Evolutionary conservation across 2,888 invertebrate genomes (phyloP).

Genomic region (Eurytoma californica): DNA sequence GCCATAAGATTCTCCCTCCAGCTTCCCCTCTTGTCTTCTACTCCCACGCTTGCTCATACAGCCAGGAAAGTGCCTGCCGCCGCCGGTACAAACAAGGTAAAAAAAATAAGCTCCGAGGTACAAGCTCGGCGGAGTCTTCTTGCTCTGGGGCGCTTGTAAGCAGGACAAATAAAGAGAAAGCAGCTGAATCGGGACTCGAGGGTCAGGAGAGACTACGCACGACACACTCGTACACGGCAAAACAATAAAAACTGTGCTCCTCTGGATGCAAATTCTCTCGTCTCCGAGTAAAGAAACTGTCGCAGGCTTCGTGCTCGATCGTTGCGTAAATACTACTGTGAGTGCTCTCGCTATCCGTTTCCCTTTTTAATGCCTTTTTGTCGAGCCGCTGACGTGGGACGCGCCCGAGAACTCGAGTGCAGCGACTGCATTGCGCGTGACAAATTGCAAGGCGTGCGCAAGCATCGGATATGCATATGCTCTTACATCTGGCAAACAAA

Average conservation of each 20-base stretch:
- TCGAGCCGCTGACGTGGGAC: constrained; percentile 4
- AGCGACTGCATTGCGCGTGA: constrained; percentile 36
- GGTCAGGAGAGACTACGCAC: not conserved
- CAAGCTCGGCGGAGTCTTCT: not conserved
- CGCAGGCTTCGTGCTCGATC: not conserved
- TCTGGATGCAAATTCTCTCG: constrained; percentile 20
- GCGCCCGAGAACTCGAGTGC: constrained; percentile 20
- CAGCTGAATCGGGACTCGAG: constrained; percentile 14
- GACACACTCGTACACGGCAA: not conserved
- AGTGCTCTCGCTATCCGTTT: not conserved
- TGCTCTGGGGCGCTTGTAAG: not conserved
- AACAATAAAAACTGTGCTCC: constrained; percentile 31
- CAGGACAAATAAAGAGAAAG: constrained; percentile 28
- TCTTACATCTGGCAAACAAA: not conserved
- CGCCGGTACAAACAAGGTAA: not conserved
- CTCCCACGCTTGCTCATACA: not conserved
- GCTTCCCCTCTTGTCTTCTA: not conserved
- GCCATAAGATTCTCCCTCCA: constrained; percentile 11
- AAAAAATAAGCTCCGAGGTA: constrained; percentile 10
- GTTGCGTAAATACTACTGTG: not conserved
- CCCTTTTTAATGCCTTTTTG: not conserved
- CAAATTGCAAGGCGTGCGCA: constrained; percentile 24
- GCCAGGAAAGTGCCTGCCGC: constrained; percentile 10
- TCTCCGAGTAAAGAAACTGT: constrained; percentile 19
- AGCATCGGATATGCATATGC: constrained; percentile 16